phyloP scores from a whole-genome alignment of 2,888 invertebrate genomes.

The Campaea margaritaria region DNA sequence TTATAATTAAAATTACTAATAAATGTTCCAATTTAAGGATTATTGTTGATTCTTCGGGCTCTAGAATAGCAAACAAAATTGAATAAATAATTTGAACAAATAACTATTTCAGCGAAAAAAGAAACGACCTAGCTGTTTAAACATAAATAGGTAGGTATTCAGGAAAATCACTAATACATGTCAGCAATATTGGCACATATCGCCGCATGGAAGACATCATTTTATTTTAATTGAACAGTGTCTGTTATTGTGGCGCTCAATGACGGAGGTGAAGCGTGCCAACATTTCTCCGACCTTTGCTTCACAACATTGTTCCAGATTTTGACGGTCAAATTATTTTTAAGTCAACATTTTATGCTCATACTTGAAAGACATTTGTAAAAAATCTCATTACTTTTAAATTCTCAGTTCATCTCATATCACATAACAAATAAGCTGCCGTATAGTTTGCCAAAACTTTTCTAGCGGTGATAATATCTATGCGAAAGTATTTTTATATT shows the following conservation, averaged over 20 bases:
- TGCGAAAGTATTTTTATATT: conserved; percentile 13
- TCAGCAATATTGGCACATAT: conserved; percentile 49
- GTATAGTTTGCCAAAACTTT: conserved; percentile 31
- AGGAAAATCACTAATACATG: conserved; percentile 35
- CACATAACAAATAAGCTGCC: conserved; percentile 24
- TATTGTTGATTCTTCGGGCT: too few species aligned
- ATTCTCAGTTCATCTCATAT: conserved; percentile 23
- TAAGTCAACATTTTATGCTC: conserved; percentile 48
- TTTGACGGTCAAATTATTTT: conserved; percentile 79
- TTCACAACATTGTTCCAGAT: conserved; percentile 72
- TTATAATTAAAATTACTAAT: too few species aligned
- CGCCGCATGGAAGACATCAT: conserved; percentile 54
- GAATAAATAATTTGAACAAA: too few species aligned
- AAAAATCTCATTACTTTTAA: conserved; percentile 20
- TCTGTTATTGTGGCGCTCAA: conserved; percentile 42
- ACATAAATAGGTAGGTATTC: too few species aligned
- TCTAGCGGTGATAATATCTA: conserved; percentile 7
- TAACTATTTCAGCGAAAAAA: too few species aligned
- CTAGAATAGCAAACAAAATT: too few species aligned
- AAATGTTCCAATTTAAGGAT: too few species aligned
- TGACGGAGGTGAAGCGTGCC: conserved; percentile 63
- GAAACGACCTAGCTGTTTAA: too few species aligned
- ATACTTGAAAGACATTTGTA: conserved; percentile 11
- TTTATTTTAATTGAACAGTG: conserved; percentile 61
- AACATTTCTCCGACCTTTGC: conserved; percentile 78